Evolutionary conservation across 2,888 invertebrate species (phyloP).

Genomic region (Tridacna crocea): DNA sequence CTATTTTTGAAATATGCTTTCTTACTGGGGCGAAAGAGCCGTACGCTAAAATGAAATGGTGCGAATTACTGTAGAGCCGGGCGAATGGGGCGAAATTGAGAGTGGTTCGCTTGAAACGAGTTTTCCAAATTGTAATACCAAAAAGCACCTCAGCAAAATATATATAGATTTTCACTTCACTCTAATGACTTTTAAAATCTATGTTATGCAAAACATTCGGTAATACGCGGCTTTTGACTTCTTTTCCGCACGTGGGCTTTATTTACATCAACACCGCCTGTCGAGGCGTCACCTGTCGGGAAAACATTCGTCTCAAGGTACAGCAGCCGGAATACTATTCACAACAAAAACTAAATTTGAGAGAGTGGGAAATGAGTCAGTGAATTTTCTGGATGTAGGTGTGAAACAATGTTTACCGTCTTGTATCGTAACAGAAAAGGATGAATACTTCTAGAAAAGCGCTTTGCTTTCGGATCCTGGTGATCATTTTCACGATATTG

Average conservation of each 20-base stretch:
- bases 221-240: neutral
- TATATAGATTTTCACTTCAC: no score
- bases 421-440: constrained; percentile 18
- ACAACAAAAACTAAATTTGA: neutral
- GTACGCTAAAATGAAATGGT: no score
- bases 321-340: constrained; percentile 11
- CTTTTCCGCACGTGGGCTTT: neutral
- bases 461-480: constrained; percentile 59
- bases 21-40: no score
- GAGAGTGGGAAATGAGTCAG: constrained; percentile 13
- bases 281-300: constrained; percentile 60
- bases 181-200: no score
- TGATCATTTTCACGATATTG: constrained; percentile 53
- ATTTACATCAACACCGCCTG: constrained; percentile 58
- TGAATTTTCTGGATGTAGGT: constrained; percentile 9
- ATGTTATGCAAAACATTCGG: no score
- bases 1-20: no score
- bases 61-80: no score
- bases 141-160: no score
- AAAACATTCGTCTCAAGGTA: constrained; percentile 34
- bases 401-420: constrained; percentile 10
- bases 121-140: no score
- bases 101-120: no score
- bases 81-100: no score
- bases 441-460: constrained; percentile 53